These are phyloP conservation scores for Luidia sarsii DNA, from an alignment of 53 echinoderm and acorn worm species.

Conservation along the genomic window DNA sequence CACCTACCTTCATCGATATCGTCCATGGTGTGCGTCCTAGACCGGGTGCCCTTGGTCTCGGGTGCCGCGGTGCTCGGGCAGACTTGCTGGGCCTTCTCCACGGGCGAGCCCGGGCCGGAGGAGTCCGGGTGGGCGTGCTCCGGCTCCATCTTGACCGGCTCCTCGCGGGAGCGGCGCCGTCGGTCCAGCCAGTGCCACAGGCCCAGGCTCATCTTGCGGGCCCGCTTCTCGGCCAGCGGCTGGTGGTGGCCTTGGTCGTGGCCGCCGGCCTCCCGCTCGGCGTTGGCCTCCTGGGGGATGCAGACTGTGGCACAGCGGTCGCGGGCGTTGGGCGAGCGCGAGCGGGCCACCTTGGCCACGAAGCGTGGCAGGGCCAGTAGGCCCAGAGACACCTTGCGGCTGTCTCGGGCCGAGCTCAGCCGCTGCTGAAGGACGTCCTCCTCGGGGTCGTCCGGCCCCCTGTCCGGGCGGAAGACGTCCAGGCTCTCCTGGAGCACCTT, in stretches of 20 bases:
- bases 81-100: conserved; percentile 10
- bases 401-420: conserved; percentile 66
- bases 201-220: conserved; percentile 68
- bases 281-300: conserved; percentile 53
- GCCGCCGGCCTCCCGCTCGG: conserved; percentile 4
- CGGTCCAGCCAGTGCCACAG: conserved; percentile 76
- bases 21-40: conserved; percentile 46
- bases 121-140: conserved; percentile 21
- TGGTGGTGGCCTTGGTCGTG: too few relatives aligned
- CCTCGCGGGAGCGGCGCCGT: conserved; percentile 69
- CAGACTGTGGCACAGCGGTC: conserved; percentile 75
- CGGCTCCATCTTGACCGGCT: conserved; percentile 20
- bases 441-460: conserved; percentile 27
- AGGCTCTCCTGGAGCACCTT: conserved; percentile 78
- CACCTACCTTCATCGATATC: conserved; percentile 46
- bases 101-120: neutral
- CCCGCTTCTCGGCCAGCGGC: conserved; percentile 34
- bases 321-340: conserved; percentile 66
- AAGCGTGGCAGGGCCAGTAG: conserved; percentile 70
- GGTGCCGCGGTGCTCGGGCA: neutral
- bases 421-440: conserved; percentile 48
- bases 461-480: conserved; percentile 73
- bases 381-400: conserved; percentile 71
- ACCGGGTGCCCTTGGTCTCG: neutral
- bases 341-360: conserved; percentile 73